Conservation (phyloP, 2,888 invertebrate species). For the Ophion ventricosus region DNA sequence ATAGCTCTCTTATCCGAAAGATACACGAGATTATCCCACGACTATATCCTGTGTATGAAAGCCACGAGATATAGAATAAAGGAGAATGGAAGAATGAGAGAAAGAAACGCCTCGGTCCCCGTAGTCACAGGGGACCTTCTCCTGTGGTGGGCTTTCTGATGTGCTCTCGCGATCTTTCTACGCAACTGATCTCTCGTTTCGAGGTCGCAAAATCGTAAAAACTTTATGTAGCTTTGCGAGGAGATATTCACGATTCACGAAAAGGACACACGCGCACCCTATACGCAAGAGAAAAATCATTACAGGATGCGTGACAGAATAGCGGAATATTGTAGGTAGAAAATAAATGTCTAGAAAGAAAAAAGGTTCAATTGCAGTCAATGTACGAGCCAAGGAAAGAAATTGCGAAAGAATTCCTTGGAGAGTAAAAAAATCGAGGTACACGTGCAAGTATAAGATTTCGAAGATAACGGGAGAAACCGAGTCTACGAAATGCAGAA, state of each 20-base stretch:
- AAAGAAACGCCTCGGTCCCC: slow-evolving; percentile 24
- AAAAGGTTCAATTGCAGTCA: neutral
- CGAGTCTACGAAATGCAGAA: slow-evolving; percentile 23
- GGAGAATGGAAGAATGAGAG: slow-evolving; percentile 45
- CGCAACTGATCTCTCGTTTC: slow-evolving; percentile 45
- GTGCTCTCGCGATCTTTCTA: slow-evolving; percentile 48
- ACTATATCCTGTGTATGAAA: slow-evolving; percentile 51
- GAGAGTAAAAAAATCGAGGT: slow-evolving; percentile 21
- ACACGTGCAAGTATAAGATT: slow-evolving; percentile 27
- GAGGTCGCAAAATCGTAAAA: slow-evolving; percentile 81
- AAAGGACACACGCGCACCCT: neutral
- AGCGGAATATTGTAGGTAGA: slow-evolving; percentile 60
- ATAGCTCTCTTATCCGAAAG: slow-evolving; percentile 82
- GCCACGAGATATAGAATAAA: slow-evolving; percentile 34
- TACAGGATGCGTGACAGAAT: slow-evolving; percentile 50
- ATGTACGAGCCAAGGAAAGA: neutral
- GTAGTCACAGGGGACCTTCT: slow-evolving; percentile 67
- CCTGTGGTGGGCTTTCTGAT: slow-evolving; percentile 56
- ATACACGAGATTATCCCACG: slow-evolving; percentile 81
- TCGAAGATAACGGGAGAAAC: slow-evolving; percentile 30
- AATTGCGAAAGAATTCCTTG: slow-evolving; percentile 17
- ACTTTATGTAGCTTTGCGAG: slow-evolving; percentile 81
- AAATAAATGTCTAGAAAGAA: slow-evolving; percentile 14
- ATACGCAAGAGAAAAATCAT: slow-evolving; percentile 57
- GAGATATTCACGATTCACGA: slow-evolving; percentile 68